Evolutionary conservation across 1,140 invertebrate genomes (phyloP), one percentile per base, ranked within the genome.

Genomic region (Eubasilissa regina): DNA sequence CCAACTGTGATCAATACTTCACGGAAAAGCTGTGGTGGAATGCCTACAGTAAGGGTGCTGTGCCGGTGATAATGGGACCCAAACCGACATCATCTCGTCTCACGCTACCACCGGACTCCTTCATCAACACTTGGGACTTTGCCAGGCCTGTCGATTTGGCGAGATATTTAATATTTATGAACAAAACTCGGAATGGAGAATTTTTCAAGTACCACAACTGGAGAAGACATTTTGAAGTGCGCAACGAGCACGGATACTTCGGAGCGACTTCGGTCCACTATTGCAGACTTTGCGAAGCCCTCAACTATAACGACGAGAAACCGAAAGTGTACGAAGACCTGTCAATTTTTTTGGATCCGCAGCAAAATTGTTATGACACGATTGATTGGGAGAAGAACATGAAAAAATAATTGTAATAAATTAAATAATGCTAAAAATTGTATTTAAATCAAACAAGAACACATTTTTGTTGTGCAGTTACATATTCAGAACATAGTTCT

Each of bases 51-150:
- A 91, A 91, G 83, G 84, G 86, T 51, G 86, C 92, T 0, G 89
- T 94, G 6, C 93, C 93, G 0, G 87, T 94, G 56, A 90, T 94
- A 9, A 90, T 93, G 87, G 93, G 93, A 7, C 86, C 89, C 0
- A 80, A 87, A 4, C 81, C 83, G 55, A 73, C 83, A 0, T 88
- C 91, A 79, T 92, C 91, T 80, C 79, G 85, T 1, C 84, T 81
- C 55, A 78, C 91, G 1, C 85, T 93, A 8, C 93, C 93, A 0
- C 87, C 89, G 0, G 75, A 84, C 60, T 93, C 93, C 0, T 93
- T 89, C 85, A 90, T 96, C 15, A 93, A 95, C 85, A 89, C 94
- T 0, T 90, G 92, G 43, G 93, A 96, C 84, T 96, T 94, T 82
- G 86, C 89, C 0, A 87, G 88, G 43, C 91, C 93, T 0, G 83